Conservation (phyloP, 1,140 invertebrate species). For the Schlechtendalia chinensis region DNA sequence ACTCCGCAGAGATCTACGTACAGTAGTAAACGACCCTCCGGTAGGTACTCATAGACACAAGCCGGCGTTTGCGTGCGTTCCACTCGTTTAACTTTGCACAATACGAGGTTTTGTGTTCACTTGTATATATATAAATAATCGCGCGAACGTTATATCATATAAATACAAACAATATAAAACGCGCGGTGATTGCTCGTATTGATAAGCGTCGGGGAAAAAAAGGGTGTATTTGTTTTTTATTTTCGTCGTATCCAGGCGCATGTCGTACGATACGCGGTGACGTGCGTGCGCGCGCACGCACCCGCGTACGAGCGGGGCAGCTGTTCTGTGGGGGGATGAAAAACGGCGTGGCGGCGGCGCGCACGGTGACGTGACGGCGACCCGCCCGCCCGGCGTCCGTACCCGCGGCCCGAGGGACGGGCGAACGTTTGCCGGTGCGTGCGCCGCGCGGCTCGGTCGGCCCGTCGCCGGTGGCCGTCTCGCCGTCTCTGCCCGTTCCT, state of each 20-base stretch:
- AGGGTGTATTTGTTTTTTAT: background rate
- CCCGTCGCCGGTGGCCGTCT: background rate
- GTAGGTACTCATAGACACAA: background rate
- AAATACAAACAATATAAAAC: background rate
- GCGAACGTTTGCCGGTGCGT: constrained; percentile 1
- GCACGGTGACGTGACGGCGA: background rate
- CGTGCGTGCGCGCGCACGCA: too few relatives aligned
- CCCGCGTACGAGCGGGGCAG: too few relatives aligned
- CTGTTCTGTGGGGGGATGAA: too few relatives aligned
- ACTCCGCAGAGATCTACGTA: background rate
- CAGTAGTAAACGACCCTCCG: background rate
- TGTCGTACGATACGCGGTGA: background rate
- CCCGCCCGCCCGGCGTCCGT: too few relatives aligned
- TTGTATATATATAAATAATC: background rate
- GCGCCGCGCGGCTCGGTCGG: constrained; percentile 18
- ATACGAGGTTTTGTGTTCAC: background rate
- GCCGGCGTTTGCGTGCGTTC: constrained; percentile 6
- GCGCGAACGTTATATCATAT: too few relatives aligned
- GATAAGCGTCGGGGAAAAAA: background rate
- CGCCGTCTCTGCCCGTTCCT: background rate
- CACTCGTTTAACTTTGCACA: constrained; percentile 25
- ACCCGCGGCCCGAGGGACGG: too few relatives aligned
- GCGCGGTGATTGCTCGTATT: background rate
- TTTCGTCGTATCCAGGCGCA: background rate
- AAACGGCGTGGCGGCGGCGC: background rate